phyloP scores from a whole-genome alignment of 2,113 vertebrate species.

The Brachypteracias leptosomus region DNA sequence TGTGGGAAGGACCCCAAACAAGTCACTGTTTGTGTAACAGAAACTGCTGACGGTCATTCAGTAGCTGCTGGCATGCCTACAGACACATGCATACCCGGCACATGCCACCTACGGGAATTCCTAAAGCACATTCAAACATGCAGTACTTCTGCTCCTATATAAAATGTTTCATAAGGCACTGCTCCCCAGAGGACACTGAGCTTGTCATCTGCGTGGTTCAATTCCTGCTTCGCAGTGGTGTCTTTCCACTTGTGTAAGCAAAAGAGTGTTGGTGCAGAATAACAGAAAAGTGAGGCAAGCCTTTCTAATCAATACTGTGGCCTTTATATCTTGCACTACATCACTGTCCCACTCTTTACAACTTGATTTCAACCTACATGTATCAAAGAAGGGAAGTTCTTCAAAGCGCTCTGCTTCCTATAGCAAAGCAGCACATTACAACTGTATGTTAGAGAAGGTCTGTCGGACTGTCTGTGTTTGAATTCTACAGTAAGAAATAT shows the following conservation, averaged over 20 bases:
- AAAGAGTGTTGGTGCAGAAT: neutral
- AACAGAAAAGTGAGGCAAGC: neutral
- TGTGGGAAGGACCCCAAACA: neutral
- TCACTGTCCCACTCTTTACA: neutral
- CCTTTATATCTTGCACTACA: neutral
- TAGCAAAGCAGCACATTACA: neutral
- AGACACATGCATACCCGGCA: accelerated
- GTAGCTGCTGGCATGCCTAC: neutral
- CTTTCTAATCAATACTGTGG: neutral
- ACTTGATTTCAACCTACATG: neutral
- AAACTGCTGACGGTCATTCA: neutral
- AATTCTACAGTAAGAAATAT: neutral
- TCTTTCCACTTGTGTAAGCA: neutral
- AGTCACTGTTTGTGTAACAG: neutral
- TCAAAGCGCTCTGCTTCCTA: neutral
- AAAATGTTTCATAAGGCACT: neutral
- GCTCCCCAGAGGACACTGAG: accelerated
- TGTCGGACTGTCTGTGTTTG: neutral
- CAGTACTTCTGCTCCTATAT: neutral
- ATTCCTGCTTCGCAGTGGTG: neutral
- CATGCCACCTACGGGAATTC: neutral
- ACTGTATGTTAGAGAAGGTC: neutral
- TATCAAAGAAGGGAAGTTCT: neutral
- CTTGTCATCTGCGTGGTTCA: accelerated
- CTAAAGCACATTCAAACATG: neutral